These are phyloP conservation scores for Tethya wilhelma DNA, from an alignment of 37 sponge, comb jelly and placozoan species.

Conservation along the genomic window DNA sequence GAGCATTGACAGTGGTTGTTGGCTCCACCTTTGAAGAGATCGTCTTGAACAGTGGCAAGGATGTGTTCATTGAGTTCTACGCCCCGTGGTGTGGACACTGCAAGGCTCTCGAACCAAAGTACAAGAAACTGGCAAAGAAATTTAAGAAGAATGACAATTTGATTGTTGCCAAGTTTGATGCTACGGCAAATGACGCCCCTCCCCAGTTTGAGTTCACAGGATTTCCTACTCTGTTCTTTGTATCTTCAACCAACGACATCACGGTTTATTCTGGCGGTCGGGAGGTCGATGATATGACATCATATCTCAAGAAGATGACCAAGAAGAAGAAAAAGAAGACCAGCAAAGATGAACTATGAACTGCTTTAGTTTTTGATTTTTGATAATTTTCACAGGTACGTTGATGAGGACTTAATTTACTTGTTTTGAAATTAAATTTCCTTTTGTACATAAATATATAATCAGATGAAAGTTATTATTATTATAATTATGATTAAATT, in stretches of 20 bases:
- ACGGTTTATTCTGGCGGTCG: conserved; percentile 44
- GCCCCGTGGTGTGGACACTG: conserved; percentile 32
- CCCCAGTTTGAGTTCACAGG: conserved; percentile 17
- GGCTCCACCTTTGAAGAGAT: conserved; percentile 76
- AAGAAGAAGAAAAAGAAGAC: no score
- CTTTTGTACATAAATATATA: conserved; percentile 23
- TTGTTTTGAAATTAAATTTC: no score
- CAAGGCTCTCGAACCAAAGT: conserved; percentile 23
- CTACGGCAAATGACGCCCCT: conserved; percentile 43
- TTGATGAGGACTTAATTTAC: no score
- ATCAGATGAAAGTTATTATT: no score
- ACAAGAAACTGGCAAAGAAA: conserved; percentile 34
- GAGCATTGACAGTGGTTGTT: conserved; percentile 71
- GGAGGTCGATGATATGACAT: conserved; percentile 40
- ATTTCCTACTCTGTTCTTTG: conserved; percentile 18
- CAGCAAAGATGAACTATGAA: no score
- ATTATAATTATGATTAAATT: no score
- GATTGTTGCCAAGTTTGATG: conserved; percentile 54
- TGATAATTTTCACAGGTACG: no score
- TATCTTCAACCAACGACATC: conserved; percentile 11
- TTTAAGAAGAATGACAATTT: conserved; percentile 32
- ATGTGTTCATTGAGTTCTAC: conserved; percentile 52
- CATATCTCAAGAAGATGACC: not conserved
- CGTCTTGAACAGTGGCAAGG: conserved; percentile 32
- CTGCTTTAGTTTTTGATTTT: no score